A percentile compares a stretch with the other conserved stretches of the same genome.
phyloP scores from a whole-genome alignment of 2,888 invertebrate genomes.

The Thereva nobilitata region DNA sequence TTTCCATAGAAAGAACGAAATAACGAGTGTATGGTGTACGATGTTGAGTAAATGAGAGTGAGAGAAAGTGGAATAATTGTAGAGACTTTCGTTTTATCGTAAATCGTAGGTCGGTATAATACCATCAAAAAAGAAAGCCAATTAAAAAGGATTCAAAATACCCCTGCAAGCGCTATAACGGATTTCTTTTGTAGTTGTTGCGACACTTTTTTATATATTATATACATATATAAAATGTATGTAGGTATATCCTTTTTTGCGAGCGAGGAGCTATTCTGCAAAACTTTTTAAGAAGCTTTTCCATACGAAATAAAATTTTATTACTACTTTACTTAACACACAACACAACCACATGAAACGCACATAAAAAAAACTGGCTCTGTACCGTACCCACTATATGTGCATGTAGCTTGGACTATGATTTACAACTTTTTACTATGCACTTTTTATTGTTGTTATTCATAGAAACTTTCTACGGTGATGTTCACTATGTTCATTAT shows the following conservation, averaged over 20 bases:
- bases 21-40: neutral
- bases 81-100: conserved; percentile 34
- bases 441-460: conserved; percentile 16
- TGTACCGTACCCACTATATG: neutral
- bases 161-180: neutral
- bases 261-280: too few species aligned
- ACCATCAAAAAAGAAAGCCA: conserved; percentile 19
- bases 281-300: neutral
- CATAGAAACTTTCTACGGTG: conserved; percentile 4
- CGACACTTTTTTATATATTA: conserved; percentile 20
- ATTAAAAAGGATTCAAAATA: conserved; percentile 5
- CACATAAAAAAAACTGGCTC: neutral
- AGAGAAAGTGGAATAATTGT: conserved; percentile 29
- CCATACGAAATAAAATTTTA: neutral
- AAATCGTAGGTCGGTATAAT: conserved; percentile 23
- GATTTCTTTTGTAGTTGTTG: conserved; percentile 2
- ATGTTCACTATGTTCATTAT: neutral
- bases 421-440: conserved; percentile 11
- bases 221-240: too few species aligned
- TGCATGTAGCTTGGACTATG: conserved; percentile 2
- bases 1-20: too few species aligned
- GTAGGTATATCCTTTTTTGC: too few species aligned
- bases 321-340: conserved; percentile 11
- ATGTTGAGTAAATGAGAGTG: conserved; percentile 24
- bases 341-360: conserved; percentile 17